Percentiles rank a stretch among this genome's conserved stretches.
Evolutionary conservation across 2,797 vertebrate genomes (phyloP).

Genomic region (Eptatretus atami): DNA sequence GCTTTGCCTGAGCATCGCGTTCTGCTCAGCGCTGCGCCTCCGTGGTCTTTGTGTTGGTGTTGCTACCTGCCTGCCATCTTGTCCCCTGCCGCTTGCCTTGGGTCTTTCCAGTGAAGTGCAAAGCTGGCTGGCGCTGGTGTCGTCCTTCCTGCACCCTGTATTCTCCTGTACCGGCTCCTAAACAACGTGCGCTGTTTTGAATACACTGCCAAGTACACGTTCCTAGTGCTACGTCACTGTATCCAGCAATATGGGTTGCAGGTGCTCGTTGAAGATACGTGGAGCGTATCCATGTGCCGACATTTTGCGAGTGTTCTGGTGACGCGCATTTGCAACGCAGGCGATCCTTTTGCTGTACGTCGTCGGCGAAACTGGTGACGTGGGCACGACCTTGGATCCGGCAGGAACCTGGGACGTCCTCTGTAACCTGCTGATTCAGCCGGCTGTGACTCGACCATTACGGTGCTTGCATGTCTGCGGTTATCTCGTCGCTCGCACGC

Average conservation of each 20-base stretch:
- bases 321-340: slow-evolving; percentile 42
- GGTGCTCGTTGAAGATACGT: slow-evolving; percentile 66
- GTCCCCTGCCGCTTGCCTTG: too few relatives aligned
- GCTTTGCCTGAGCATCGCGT: too few relatives aligned
- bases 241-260: slow-evolving; percentile 72
- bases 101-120: too few relatives aligned
- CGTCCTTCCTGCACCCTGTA: too few relatives aligned
- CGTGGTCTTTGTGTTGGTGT: too few relatives aligned
- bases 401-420: slow-evolving; percentile 58
- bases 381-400: slow-evolving; percentile 36
- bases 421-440: slow-evolving; percentile 72
- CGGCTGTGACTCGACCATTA: slow-evolving; percentile 71
- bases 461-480: slow-evolving; percentile 74
- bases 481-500: slow-evolving; percentile 73
- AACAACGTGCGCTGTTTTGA: slow-evolving; percentile 46
- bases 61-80: too few relatives aligned
- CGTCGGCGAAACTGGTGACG: slow-evolving; percentile 24
- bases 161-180: too few relatives aligned
- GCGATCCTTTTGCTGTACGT: slow-evolving; percentile 51
- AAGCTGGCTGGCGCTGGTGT: too few relatives aligned
- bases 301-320: slow-evolving; percentile 81
- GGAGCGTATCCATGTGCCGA: slow-evolving; percentile 71
- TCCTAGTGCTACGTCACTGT: slow-evolving; percentile 73
- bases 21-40: too few relatives aligned
- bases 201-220: slow-evolving; percentile 65